A percentile compares a stretch with the other conserved stretches of the same genome.
These are phyloP conservation scores for Proctacanthus coquilletti DNA, from an alignment of 1,140 invertebrate species.

Conservation along the genomic window DNA sequence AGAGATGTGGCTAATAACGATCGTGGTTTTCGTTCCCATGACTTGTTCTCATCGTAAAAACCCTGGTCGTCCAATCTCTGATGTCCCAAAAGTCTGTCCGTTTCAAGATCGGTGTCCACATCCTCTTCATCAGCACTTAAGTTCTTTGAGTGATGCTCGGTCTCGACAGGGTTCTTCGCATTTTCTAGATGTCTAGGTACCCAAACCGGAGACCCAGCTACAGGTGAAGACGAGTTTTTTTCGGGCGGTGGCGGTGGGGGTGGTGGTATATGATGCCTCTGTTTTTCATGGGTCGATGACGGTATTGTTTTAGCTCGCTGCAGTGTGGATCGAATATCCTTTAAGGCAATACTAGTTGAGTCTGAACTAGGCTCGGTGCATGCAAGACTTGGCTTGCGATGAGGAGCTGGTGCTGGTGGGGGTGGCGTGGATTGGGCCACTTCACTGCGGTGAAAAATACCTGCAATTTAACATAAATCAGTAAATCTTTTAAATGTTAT, in stretches of 20 bases:
- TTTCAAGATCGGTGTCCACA: conserved; percentile 77
- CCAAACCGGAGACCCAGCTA: conserved; percentile 23
- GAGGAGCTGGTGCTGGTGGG: conserved; percentile 26
- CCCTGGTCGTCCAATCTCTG: conserved; percentile 79
- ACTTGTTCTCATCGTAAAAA: conserved; percentile 73
- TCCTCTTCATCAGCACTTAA: conserved; percentile 43
- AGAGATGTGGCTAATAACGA: conserved; percentile 12
- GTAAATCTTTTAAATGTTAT: background rate
- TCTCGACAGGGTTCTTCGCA: conserved; percentile 15
- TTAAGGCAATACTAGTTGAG: conserved; percentile 1
- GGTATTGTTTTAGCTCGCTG: background rate
- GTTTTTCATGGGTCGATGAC: background rate
- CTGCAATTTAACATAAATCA: conserved; percentile 8
- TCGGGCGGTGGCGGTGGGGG: conserved; percentile 2
- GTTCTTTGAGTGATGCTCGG: conserved; percentile 24
- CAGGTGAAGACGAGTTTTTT: conserved; percentile 18
- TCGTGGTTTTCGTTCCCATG: conserved; percentile 25
- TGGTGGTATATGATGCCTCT: conserved; percentile 10
- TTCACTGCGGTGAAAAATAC: conserved; percentile 24
- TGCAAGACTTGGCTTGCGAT: conserved; percentile 19
- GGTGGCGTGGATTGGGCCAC: conserved; percentile 29
- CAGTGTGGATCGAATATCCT: background rate
- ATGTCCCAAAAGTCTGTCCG: conserved; percentile 73
- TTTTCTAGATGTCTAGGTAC: conserved; percentile 19
- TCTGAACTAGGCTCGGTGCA: background rate